Evolutionary conservation across 1,140 invertebrate genomes (phyloP).

Genomic region (Vanessa tameamea): DNA sequence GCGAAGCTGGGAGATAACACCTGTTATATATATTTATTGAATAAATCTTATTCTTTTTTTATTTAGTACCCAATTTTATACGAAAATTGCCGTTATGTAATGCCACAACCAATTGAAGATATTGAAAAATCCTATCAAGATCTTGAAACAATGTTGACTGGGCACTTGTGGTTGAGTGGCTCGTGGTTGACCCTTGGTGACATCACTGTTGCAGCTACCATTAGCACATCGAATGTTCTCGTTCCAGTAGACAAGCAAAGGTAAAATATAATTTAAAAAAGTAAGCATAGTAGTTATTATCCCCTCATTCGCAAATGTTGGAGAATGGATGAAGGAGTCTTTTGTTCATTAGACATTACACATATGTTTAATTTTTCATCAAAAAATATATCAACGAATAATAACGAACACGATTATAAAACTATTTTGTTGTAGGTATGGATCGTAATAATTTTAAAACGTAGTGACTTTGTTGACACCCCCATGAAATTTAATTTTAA

Average conservation of each 20-base stretch:
- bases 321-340: too few relatives aligned
- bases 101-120: conserved; percentile 51
- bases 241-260: conserved; percentile 52
- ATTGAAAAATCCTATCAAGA: conserved; percentile 63
- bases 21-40: too few relatives aligned
- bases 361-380: too few relatives aligned
- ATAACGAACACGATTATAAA: too few relatives aligned
- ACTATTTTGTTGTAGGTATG: too few relatives aligned
- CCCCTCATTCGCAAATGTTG: too few relatives aligned
- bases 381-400: too few relatives aligned
- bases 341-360: too few relatives aligned
- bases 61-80: conserved; percentile 57
- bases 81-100: conserved; percentile 50
- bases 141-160: conserved; percentile 63
- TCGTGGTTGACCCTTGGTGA: conserved; percentile 57
- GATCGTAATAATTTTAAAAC: too few relatives aligned
- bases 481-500: too few relatives aligned
- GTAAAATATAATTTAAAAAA: conserved; percentile 20
- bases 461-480: too few relatives aligned
- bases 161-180: conserved; percentile 66
- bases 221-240: conserved; percentile 55
- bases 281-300: neutral
- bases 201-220: conserved; percentile 53
- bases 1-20: too few relatives aligned
- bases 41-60: neutral